Base-by-base conservation (phyloP, 2,113 vertebrate genomes). In the Oncorhynchus gorbuscha region DNA sequence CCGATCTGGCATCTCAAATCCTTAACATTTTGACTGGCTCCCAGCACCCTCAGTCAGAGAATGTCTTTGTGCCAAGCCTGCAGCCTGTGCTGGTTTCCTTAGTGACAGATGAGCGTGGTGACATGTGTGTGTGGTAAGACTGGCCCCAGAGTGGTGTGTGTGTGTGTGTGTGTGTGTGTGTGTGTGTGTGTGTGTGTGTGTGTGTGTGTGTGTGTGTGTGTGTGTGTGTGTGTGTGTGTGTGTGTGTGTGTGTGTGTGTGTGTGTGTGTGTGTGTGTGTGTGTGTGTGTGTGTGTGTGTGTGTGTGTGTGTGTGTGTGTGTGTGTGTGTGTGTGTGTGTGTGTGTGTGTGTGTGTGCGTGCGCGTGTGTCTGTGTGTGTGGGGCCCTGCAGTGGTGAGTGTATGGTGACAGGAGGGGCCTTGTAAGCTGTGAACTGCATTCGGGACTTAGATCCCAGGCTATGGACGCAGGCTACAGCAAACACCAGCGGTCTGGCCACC, bases 31-130 rank as follows among this genome's bases (percentile, higher is more conserved):
- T 93, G 91, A 93, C 91, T 92, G 88, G 85, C 91, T 93, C 87
- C 86, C 67, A 91, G 90, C 91, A 83, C 86, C 87, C 82, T 88
- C 90, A 89, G 89, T 92, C 91, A 85, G 87, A 92, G 86, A 91
- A 91, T 84, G 92, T 92, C 92, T 93, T 91, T 92, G 92, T 90
- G 90, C 90, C 90, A 90, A 90, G 91, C 91, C 89, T 88, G 87
- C 91, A 88, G 93, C 91, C 92, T 86, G 88, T 93, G 91, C 92
- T 89, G 49, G 76, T 89, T 92, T 90, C 88, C 85, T 88, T 87
- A 86, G 88, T 93, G 92, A 93, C 90, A 91, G 92, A 93, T 93
- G 92, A 92, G 90, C 88, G 89, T 91, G 90, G 92, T 89, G 91
- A 87, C 88, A 79, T 92, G 85, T 87, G 83, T 89, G 87, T 82